Percentiles rank a stretch among this genome's conserved stretches.
phyloP scores from a whole-genome alignment of 2,888 invertebrate genomes.

The Philopedon plagiatum region DNA sequence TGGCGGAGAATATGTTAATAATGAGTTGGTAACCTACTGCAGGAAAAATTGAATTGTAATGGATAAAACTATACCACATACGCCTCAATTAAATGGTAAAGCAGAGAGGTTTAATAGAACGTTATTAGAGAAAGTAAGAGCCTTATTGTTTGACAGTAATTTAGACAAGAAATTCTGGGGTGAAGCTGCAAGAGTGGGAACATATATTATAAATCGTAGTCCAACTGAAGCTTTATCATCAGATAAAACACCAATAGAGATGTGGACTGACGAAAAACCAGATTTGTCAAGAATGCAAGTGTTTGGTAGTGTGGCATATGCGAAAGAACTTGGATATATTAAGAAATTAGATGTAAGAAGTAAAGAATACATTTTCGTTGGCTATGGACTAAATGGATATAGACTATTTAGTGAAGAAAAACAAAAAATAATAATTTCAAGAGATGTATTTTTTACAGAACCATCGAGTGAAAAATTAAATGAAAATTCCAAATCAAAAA shows the following conservation, averaged over 20 bases:
- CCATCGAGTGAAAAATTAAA: not conserved
- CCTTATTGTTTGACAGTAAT: conserved; percentile 48
- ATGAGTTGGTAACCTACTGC: conserved; percentile 44
- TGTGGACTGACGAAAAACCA: conserved; percentile 57
- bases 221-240: conserved; percentile 32
- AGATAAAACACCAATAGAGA: conserved; percentile 57
- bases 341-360: conserved; percentile 58
- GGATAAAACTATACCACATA: conserved; percentile 49
- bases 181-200: conserved; percentile 38
- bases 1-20: conserved; percentile 51
- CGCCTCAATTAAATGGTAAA: too few relatives aligned
- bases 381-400: conserved; percentile 48
- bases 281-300: conserved; percentile 53
- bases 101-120: conserved; percentile 53
- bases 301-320: conserved; percentile 58
- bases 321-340: conserved; percentile 54
- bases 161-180: conserved; percentile 48
- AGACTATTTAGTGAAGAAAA: conserved; percentile 40
- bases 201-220: conserved; percentile 49
- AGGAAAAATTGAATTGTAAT: conserved; percentile 49
- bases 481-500: not conserved
- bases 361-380: conserved; percentile 55
- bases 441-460: conserved; percentile 48
- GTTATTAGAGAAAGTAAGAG: conserved; percentile 51
- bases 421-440: conserved; percentile 29